Evolutionary conservation across 1,140 invertebrate genomes (phyloP).

Genomic region (Brachionus koreanus): DNA sequence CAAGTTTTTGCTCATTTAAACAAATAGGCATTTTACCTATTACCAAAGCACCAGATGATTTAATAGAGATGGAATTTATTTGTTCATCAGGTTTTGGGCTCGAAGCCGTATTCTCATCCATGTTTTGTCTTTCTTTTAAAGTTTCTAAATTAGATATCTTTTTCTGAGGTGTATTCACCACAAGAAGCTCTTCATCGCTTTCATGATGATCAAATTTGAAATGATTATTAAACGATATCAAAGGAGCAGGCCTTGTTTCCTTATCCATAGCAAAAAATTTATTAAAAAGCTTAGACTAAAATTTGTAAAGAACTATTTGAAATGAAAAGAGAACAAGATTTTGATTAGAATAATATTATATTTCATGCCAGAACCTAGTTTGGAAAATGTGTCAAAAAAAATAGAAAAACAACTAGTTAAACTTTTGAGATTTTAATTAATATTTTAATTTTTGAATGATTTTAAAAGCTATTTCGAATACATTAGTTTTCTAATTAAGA

Average conservation of each 20-base stretch:
- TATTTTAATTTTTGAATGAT: conserved; percentile 21
- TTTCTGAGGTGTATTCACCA: conserved; percentile 28
- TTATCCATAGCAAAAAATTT: background rate
- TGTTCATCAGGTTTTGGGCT: background rate
- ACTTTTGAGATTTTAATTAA: conserved; percentile 11
- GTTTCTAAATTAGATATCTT: background rate
- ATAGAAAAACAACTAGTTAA: background rate
- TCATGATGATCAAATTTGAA: conserved; percentile 20
- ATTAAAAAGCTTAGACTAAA: background rate
- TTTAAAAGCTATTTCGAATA: background rate
- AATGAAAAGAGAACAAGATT: background rate
- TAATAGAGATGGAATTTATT: background rate
- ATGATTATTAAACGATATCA: conserved; percentile 25
- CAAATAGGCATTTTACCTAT: background rate
- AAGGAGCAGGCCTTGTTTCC: background rate
- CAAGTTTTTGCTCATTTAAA: background rate
- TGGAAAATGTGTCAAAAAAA: background rate
- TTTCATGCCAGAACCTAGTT: background rate
- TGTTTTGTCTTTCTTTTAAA: background rate
- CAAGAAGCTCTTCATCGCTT: conserved; percentile 30
- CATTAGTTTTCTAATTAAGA: conserved; percentile 24
- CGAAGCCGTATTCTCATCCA: background rate
- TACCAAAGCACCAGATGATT: background rate
- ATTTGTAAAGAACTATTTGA: background rate
- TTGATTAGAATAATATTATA: conserved; percentile 3